Conservation (phyloP, 2,113 vertebrate species). For the Microcebus griseorufus region DNA sequence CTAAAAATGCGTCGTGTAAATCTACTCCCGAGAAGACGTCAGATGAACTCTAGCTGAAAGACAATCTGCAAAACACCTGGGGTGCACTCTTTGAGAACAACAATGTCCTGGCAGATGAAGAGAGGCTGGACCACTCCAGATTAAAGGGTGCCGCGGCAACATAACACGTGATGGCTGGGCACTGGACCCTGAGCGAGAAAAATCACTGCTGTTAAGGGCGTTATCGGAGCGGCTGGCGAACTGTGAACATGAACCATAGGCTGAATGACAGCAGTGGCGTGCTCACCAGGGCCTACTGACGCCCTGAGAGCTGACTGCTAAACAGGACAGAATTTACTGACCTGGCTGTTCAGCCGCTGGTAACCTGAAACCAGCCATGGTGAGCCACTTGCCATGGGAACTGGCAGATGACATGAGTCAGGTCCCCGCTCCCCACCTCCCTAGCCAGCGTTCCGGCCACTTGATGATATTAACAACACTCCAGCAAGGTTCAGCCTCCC, state of each 20-base stretch:
- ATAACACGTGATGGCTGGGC: too few species aligned
- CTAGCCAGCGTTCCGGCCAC: background rate
- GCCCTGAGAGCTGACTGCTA: background rate
- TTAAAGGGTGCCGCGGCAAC: background rate
- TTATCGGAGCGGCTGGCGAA: background rate
- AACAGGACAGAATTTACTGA: background rate
- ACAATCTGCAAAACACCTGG: background rate
- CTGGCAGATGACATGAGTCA: background rate
- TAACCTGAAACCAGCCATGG: background rate
- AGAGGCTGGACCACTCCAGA: background rate
- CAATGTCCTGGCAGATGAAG: background rate
- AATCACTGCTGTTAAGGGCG: background rate
- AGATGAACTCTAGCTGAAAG: background rate
- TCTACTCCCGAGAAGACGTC: background rate
- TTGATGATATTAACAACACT: background rate
- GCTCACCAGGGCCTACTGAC: background rate
- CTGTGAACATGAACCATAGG: background rate
- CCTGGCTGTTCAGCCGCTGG: background rate
- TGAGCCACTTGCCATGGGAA: background rate
- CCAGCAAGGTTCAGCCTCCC: background rate
- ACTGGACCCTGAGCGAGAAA: too few species aligned
- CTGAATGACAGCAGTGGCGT: too few species aligned
- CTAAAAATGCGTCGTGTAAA: background rate
- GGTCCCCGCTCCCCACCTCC: too few species aligned
- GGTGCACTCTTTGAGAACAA: background rate